phyloP scores from a whole-genome alignment of 2,113 vertebrate species.

The Rhinichthys klamathensis region DNA sequence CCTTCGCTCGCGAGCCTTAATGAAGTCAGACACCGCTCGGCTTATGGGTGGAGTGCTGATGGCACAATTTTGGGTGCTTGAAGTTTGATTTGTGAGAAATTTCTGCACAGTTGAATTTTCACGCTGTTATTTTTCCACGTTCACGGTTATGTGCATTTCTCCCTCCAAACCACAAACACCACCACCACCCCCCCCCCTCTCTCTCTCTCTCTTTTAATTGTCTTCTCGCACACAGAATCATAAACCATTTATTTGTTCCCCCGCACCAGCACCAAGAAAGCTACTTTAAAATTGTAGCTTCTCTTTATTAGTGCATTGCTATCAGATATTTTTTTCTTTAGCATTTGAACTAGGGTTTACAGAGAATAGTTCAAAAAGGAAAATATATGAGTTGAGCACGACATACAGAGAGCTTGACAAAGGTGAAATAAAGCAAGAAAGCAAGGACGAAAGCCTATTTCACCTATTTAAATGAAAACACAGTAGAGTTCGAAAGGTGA shows the following conservation, averaged over 20 bases:
- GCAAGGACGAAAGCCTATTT: neutral
- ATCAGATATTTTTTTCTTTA: neutral
- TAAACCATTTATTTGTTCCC: neutral
- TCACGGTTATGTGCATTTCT: slow-evolving; percentile 32
- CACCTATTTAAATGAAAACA: neutral
- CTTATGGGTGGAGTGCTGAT: slow-evolving; percentile 38
- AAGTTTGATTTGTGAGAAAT: slow-evolving; percentile 31
- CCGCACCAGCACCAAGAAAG: neutral
- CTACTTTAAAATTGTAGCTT: slow-evolving; percentile 1
- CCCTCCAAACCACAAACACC: neutral
- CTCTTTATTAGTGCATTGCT: neutral
- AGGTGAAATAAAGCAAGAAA: neutral
- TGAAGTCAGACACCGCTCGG: slow-evolving; percentile 27
- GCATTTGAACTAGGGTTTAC: neutral
- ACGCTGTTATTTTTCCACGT: slow-evolving; percentile 64
- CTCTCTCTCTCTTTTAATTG: neutral
- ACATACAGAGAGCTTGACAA: neutral
- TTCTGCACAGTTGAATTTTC: slow-evolving; percentile 18
- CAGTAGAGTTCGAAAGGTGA: neutral
- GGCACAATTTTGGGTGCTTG: slow-evolving; percentile 48
- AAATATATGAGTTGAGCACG: too few relatives aligned
- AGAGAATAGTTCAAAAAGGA: too few relatives aligned
- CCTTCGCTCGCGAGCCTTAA: slow-evolving; percentile 13
- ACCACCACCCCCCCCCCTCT: too few relatives aligned
- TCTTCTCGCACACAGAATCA: slow-evolving; percentile 15